Evolutionary conservation across 2,888 invertebrate species (phyloP), one percentile per base, ranked within the genome.

Genomic region (Atherix ibis): DNA sequence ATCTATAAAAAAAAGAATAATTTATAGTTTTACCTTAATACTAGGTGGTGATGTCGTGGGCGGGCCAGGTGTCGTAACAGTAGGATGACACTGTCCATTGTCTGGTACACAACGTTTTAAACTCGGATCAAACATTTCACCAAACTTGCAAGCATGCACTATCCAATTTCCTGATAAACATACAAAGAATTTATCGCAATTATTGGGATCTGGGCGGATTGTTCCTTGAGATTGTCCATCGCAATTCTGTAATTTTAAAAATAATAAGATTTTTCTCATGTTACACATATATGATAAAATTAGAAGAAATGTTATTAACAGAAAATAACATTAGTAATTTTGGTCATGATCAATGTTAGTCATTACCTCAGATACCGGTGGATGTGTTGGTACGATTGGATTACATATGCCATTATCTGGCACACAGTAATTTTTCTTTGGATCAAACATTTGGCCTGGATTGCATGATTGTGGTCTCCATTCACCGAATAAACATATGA

Each of bases 371-470:
- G n/a, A n/a, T n/a, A n/a, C n/a, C n/a, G n/a, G n/a, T n/a, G n/a
- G n/a, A n/a, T n/a, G n/a, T n/a, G n/a, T n/a, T n/a, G n/a, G n/a
- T n/a, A n/a, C n/a, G n/a, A n/a, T n/a, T n/a, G n/a, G 53, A 48
- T 2, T 53, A 46, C 50, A 50, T 54, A 15, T 54, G 54, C 2
- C 22, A 22, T 22, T 10, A 22, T 22, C 22, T 6, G 22, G 22
- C 6, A 22, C 22, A 22, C 22, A 22, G 10, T 22, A 22, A 8
- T 10, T 10, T 8, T 10, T 6, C 6, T 8, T 22, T 22, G 22
- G 22, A 10, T 22, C 22, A 10, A 8, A 22, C 22, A 22, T 22
- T 22, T 22, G 22, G 22, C 22, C 22, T 8, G 6, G 6, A 8
- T 10, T 22, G 10, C 22, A 22, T 8, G 6, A 8, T 22, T 22